These are phyloP conservation scores for Acrobasis repandana DNA, from an alignment of 2,888 invertebrate genomes.

Conservation along the genomic window DNA sequence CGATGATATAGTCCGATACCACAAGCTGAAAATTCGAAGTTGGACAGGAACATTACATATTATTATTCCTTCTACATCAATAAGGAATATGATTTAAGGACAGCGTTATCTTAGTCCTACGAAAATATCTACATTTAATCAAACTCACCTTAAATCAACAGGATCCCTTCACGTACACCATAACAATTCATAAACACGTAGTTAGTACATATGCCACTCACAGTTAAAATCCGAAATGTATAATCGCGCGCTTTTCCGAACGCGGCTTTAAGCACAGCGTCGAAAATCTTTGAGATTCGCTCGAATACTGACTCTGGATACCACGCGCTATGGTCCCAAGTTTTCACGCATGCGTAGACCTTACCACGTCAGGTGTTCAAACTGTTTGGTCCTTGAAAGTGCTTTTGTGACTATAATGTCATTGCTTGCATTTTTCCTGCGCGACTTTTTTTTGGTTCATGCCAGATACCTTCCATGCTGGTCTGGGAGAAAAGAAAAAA, in stretches of 20 bases:
- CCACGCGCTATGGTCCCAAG: slow-evolving; percentile 51
- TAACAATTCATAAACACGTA: neutral
- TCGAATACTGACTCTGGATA: slow-evolving; percentile 54
- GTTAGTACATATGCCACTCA: slow-evolving; percentile 8
- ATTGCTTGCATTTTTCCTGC: slow-evolving; percentile 3
- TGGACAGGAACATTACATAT: neutral
- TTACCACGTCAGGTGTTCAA: slow-evolving; percentile 42
- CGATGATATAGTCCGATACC: neutral
- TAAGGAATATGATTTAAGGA: neutral
- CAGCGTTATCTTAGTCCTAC: neutral
- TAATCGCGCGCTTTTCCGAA: slow-evolving; percentile 33
- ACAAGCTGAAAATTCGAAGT: neutral
- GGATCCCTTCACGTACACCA: neutral
- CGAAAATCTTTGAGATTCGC: slow-evolving; percentile 40
- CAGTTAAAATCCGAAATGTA: slow-evolving; percentile 26
- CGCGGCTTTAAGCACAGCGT: slow-evolving; percentile 32
- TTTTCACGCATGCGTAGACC: slow-evolving; percentile 61
- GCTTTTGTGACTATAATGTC: slow-evolving; percentile 30
- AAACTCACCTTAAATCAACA: slow-evolving; percentile 19
- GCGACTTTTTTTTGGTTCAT: too few species aligned
- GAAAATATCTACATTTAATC: neutral
- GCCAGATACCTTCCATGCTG: too few species aligned
- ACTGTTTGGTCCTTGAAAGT: slow-evolving; percentile 55
- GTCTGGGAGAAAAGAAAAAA: too few species aligned
- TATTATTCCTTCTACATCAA: neutral